phyloP scores from a whole-genome alignment of 2,797 vertebrate species.

The Ctenopoma multispine region DNA sequence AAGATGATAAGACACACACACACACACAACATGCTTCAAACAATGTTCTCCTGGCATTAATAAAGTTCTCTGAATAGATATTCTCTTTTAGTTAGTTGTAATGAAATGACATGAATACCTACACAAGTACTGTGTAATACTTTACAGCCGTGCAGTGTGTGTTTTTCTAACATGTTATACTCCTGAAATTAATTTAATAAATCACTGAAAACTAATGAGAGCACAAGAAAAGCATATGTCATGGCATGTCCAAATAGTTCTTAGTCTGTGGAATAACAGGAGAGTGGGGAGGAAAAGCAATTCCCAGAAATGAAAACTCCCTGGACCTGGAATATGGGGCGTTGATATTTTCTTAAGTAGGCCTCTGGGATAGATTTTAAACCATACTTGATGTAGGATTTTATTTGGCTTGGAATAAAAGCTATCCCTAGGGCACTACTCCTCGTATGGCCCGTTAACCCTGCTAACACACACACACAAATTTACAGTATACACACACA shows the following conservation, averaged over 20 bases:
- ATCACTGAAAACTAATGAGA: slow-evolving; percentile 64
- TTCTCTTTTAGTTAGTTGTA: neutral
- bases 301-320: slow-evolving; percentile 66
- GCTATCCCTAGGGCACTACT: slow-evolving; percentile 66
- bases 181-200: slow-evolving; percentile 59
- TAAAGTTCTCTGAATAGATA: no score
- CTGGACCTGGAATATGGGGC: slow-evolving; percentile 56
- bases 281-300: slow-evolving; percentile 26
- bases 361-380: slow-evolving; percentile 73
- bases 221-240: slow-evolving; percentile 57
- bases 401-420: slow-evolving; percentile 82
- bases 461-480: slow-evolving; percentile 35
- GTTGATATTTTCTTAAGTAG: slow-evolving; percentile 78
- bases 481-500: slow-evolving; percentile 12
- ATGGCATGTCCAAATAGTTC: slow-evolving; percentile 58
- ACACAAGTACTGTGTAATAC: neutral
- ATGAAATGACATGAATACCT: neutral
- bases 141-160: neutral
- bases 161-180: slow-evolving; percentile 36
- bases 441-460: slow-evolving; percentile 72
- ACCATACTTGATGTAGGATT: slow-evolving; percentile 77
- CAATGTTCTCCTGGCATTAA: no score
- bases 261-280: slow-evolving; percentile 64
- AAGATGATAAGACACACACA: slow-evolving; percentile 25
- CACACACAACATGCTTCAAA: neutral